Evolutionary conservation across 2,888 invertebrate genomes (phyloP), one percentile per base, ranked within the genome.

Genomic region (Hydriomena furcata): DNA sequence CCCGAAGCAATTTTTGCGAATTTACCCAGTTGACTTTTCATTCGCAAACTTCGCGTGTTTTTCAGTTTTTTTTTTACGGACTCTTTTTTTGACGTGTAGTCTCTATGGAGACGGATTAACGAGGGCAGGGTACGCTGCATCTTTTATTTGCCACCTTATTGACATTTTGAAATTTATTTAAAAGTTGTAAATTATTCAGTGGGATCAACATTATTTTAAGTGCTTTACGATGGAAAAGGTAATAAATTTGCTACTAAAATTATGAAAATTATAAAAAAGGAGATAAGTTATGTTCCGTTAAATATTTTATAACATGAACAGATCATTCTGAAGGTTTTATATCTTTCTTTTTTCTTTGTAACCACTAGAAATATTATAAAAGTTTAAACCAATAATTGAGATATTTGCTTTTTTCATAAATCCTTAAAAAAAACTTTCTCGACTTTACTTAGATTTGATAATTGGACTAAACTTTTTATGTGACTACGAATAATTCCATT

Each of bases 1-100:
- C 79, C 78, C 82, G 65, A 28, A 70, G 68, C 81, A 82, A 79
- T 83, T 79, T 82, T 76, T 69, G 64, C 71, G 76, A 82, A 81
- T 82, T 78, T 69, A 71, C 71, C 70, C 70, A 60, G 77, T 77
- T 75, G 73, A 72, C 67, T 73, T 75, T 50, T 70, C 73, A 70
- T 73, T 74, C 69, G 63, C 63, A 52, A 65, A 71, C 63, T 68
- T 67, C 51, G 40, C 48, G 45, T 52, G 47, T 55, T 57, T 61
- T 52, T 62, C n/a, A n/a, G n/a, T n/a, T n/a, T n/a, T 71, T 65
- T 68, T 64, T 65, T 61, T 54, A 47, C 56, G 46, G 53, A 40
- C 31, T 52, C 46, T 60, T 47, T n/a, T 61, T 57, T 47, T 46
- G 60, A 57, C 46, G 50, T 50, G 59, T 52, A 49, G 47, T 61